Evolutionary conservation across 2,888 invertebrate genomes (phyloP).

Genomic region (Anagyrus pseudococci): DNA sequence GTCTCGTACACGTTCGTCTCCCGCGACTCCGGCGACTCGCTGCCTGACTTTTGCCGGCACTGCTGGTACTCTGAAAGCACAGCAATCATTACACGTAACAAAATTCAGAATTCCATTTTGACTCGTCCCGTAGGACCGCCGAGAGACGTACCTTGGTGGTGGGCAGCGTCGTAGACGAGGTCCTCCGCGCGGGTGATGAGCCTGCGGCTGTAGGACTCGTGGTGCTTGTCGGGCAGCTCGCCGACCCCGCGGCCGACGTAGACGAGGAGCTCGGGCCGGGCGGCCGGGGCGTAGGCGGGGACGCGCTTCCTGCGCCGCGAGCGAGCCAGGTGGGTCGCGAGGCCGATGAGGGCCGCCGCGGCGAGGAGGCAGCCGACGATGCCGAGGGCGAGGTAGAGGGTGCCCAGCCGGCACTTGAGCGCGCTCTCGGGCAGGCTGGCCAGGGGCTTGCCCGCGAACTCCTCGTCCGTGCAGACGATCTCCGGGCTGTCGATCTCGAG

Average conservation of each 20-base stretch:
- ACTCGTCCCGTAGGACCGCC: background rate
- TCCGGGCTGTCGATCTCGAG: constrained; percentile 57
- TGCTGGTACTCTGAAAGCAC: constrained; percentile 32
- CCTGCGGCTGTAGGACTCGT: constrained; percentile 53
- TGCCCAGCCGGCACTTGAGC: constrained; percentile 53
- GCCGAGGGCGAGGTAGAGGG: constrained; percentile 57
- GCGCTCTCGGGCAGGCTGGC: constrained; percentile 54
- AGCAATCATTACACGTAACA: background rate
- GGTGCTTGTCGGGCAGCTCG: constrained; percentile 52
- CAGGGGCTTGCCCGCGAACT: constrained; percentile 56
- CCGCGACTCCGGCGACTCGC: constrained; percentile 42
- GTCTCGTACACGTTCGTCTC: constrained; percentile 56
- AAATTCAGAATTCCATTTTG: too few species aligned
- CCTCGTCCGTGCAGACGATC: constrained; percentile 57
- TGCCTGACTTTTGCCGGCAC: constrained; percentile 31
- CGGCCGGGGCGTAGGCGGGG: constrained; percentile 52
- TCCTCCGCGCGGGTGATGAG: constrained; percentile 54
- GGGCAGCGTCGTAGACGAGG: constrained; percentile 53
- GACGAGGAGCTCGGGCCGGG: constrained; percentile 57
- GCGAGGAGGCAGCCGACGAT: constrained; percentile 58
- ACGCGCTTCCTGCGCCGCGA: constrained; percentile 52
- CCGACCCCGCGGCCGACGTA: constrained; percentile 56
- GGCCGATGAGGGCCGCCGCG: constrained; percentile 53
- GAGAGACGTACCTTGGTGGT: constrained; percentile 27
- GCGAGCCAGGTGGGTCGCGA: constrained; percentile 56